phyloP scores from a whole-genome alignment of 2,113 vertebrate species.

The Crotalus horridus region DNA sequence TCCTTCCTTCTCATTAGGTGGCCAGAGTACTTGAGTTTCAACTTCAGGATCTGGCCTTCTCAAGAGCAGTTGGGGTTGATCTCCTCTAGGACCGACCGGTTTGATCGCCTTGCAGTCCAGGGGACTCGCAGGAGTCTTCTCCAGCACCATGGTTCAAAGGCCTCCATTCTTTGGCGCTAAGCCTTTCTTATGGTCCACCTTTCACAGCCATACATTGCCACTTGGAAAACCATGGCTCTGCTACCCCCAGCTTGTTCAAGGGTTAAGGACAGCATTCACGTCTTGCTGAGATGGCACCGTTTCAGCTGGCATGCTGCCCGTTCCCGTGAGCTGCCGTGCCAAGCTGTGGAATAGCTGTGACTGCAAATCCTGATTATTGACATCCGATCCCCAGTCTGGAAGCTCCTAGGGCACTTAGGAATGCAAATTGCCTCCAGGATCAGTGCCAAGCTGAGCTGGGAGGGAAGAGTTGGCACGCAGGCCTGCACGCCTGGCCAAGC shows the following conservation, averaged over 20 bases:
- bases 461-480: too few relatives aligned
- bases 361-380: not conserved
- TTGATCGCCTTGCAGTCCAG: too few relatives aligned
- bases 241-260: not conserved
- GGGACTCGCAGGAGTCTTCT: too few relatives aligned
- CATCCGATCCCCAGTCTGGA: constrained; percentile 3
- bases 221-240: not conserved
- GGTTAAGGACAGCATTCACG: not conserved
- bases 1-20: too few relatives aligned
- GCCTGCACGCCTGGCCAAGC: not conserved
- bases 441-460: not conserved
- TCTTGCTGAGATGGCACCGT: constrained; percentile 27
- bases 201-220: too few relatives aligned
- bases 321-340: not conserved
- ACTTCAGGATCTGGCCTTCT: too few relatives aligned
- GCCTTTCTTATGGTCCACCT: too few relatives aligned
- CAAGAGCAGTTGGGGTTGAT: too few relatives aligned
- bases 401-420: not conserved
- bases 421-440: not conserved
- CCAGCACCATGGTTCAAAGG: too few relatives aligned
- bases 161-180: too few relatives aligned
- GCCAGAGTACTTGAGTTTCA: too few relatives aligned
- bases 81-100: too few relatives aligned
- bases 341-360: not conserved
- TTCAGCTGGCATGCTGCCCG: constrained; percentile 60